Base-by-base conservation (phyloP, 1,140 invertebrate genomes). In the Helicoverpa armigera region DNA sequence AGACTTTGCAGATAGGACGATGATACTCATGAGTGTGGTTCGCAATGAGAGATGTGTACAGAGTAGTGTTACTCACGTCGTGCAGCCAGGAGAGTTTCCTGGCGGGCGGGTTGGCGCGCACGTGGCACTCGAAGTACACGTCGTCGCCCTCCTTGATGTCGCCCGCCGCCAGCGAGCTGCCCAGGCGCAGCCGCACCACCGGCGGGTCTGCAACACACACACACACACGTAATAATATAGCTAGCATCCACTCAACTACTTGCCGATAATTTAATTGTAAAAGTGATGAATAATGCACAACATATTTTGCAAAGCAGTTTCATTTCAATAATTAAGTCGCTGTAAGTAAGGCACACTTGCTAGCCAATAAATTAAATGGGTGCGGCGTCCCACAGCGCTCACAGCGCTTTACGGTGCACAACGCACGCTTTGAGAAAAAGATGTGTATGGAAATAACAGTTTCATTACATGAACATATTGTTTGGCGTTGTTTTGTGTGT, bases 71-170 rank as follows among this genome's bases (percentile, higher is more conserved):
- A 97, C 97, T 97, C 94, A 98, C 97, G 88, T 98, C 97, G 92
- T 98, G 97, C 80, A 97, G 96, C 98, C 98, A 99, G 53, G 97
- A 97, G 67, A 99, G 97, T 89, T 97, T 97, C 83, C 97, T 96
- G 92, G 97, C 97, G 80, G 97, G 96, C 18, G 98, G 98, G 96
- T 98, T 98, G 75, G 98, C 97, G 87, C 96, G 96, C 81, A 98
- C 98, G 95, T 98, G 97, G 94, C 98, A 99, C 94, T 98, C 98
- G 94, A 99, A 98, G 95, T 98, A 98, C 60, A 98, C 98, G 92
- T 98, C 98, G 88, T 98, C 98, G 50, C 98, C 98, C 95, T 98
- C 98, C 95, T 98, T 98, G 94, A 98, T 98, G 94, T 98, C 97
- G 82, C 97, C 96, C 16, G 98, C 97, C 86, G 98, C 97, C 79